Percentiles rank a stretch among this genome's conserved stretches.
Conservation (phyloP, 2,888 invertebrate genomes). For the Calameuta pallipes region DNA sequence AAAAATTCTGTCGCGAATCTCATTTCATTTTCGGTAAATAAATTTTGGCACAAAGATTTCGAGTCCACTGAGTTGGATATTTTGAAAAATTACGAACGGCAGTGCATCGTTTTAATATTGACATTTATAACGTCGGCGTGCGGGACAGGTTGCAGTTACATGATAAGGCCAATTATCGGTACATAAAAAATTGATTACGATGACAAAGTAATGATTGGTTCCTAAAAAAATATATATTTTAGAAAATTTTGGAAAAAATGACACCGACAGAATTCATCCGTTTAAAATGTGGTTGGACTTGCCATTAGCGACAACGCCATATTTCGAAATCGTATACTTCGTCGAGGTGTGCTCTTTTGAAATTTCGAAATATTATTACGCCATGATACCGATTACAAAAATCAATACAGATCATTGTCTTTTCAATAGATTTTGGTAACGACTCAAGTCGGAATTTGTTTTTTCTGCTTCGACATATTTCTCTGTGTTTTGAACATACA, state of each 20-base stretch:
- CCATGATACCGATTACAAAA: too few relatives aligned
- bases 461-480: constrained; percentile 43
- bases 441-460: constrained; percentile 37
- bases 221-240: background rate
- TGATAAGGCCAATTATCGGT: constrained; percentile 36
- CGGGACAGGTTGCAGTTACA: constrained; percentile 29
- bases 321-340: constrained; percentile 35
- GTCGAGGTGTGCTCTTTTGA: constrained; percentile 25
- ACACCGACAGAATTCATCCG: constrained; percentile 36
- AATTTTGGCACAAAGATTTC: constrained; percentile 36
- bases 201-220: too few relatives aligned
- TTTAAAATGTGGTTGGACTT: constrained; percentile 39
- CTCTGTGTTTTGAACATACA: constrained; percentile 40
- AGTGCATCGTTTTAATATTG: constrained; percentile 29
- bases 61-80: constrained; percentile 29
- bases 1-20: constrained; percentile 25
- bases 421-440: constrained; percentile 34
- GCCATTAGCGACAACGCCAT: constrained; percentile 33
- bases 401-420: background rate
- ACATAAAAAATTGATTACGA: background rate
- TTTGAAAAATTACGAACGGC: constrained; percentile 29
- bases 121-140: constrained; percentile 29
- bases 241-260: constrained; percentile 39
- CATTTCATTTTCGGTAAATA: constrained; percentile 29
- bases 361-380: too few relatives aligned